Evolutionary conservation across 2,113 vertebrate species (phyloP), one percentile per base, ranked within the genome.

Genomic region (Oxyruncus cristatus): DNA sequence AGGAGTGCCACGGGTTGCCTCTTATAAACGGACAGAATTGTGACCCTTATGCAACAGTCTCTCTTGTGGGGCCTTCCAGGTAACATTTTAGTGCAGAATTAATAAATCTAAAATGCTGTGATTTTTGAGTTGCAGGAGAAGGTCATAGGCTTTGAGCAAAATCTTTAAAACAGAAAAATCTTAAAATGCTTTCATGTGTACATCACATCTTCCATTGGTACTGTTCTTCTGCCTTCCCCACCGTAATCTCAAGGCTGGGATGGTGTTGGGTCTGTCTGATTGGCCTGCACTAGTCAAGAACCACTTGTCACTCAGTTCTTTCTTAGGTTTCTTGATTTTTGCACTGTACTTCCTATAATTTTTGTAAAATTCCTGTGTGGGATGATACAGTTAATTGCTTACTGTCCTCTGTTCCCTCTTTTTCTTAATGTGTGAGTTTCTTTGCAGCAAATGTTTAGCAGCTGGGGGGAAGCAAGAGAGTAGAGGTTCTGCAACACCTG

Each of bases 11-110:
- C 89, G 99, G 99, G 11, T 98, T 99, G 92, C 99, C 99, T 91
- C 98, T 99, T 92, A 98, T 99, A 95, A 99, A 98, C 6, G 99
- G 99, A 66, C 99, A 99, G 97, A 99, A 99, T 90, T 99, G 99
- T 97, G 99, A 99, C 92, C 98, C 99, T 23, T 99, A 99, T 17
- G 99, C 99, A 85, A 99, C 99, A 24, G 99, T 99, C 75, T 99
- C 99, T 79, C 98, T 99, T 14, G 98, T 99, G 53, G 99, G 99
- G 59, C 99, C 99, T 93, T 98, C 99, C 95, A 99, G 99, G 99
- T 99, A 98, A 98, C 50, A 32, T 85, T 89, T 94, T 47, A 81
- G 9, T 46, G 52, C 47, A 26, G 77, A 76, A 79, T 26, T 3
- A 85, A 78, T 39, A 14, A 61, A 61, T 81, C 42, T 87, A 78